phyloP scores from a whole-genome alignment of 2,797 vertebrate genomes.

The Onychomys arenicola region DNA sequence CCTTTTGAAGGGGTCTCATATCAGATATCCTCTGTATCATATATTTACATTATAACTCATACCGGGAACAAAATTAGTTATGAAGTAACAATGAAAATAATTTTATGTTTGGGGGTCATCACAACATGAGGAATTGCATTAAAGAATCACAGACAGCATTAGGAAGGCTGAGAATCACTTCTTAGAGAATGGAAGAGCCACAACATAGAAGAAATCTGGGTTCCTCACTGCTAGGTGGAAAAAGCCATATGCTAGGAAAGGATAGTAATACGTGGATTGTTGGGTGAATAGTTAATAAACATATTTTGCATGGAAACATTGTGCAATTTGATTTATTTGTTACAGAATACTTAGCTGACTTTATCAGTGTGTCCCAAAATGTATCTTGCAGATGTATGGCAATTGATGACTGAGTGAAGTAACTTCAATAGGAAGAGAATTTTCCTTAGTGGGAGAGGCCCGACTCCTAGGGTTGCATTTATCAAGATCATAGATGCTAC shows the following conservation, averaged over 20 bases:
- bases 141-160: not conserved
- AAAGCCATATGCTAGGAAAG: not conserved
- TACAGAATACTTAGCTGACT: not conserved
- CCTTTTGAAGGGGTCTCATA: not conserved
- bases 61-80: not conserved
- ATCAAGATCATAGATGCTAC: not conserved
- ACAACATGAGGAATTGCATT: not conserved
- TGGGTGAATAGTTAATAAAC: not conserved
- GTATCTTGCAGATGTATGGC: not conserved
- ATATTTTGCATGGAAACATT: not conserved
- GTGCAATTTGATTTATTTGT: not conserved
- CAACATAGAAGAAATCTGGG: not conserved
- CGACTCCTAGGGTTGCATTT: not conserved
- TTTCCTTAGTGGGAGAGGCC: not conserved
- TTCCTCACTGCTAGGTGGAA: not conserved
- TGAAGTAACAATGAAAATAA: not conserved
- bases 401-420: not conserved
- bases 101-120: not conserved
- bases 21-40: not conserved
- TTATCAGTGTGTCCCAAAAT: not conserved
- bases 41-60: not conserved
- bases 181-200: not conserved
- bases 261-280: not conserved
- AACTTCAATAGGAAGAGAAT: constrained; percentile 20
- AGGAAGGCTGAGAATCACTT: not conserved